Evolutionary conservation across 2,888 invertebrate species (phyloP).

Genomic region (Neoaliturus tenellus): DNA sequence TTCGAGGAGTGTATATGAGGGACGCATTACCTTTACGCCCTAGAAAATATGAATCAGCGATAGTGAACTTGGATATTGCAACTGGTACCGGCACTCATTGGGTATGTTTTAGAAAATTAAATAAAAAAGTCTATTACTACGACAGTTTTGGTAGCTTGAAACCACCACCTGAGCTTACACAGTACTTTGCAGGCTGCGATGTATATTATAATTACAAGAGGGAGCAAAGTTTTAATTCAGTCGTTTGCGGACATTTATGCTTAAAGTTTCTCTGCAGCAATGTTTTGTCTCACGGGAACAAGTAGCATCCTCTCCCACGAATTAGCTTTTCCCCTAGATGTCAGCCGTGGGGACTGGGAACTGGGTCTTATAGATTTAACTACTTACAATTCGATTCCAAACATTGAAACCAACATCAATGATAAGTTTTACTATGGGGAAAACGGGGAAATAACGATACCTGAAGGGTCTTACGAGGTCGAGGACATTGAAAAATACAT

Average conservation of each 20-base stretch:
- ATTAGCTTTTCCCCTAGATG: background rate
- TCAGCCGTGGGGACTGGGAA: background rate
- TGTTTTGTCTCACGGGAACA: slow-evolving; percentile 66
- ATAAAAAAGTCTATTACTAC: slow-evolving; percentile 69
- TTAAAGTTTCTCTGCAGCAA: slow-evolving; percentile 53
- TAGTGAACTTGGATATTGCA: slow-evolving; percentile 68
- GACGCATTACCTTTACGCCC: slow-evolving; percentile 69
- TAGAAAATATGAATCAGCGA: slow-evolving; percentile 66
- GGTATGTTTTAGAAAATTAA: slow-evolving; percentile 69
- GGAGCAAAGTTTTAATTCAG: slow-evolving; percentile 54
- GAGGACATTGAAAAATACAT: background rate
- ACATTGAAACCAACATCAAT: background rate
- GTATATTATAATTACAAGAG: slow-evolving; percentile 56
- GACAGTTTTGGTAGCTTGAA: slow-evolving; percentile 70
- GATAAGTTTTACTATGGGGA: background rate
- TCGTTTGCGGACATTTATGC: slow-evolving; percentile 59
- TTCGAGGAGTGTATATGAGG: slow-evolving; percentile 70
- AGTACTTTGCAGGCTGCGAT: slow-evolving; percentile 50
- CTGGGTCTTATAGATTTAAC: background rate
- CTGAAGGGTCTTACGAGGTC: background rate
- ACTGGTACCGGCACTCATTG: slow-evolving; percentile 69
- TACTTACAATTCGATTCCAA: background rate
- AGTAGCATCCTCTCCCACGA: background rate
- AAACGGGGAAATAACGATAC: background rate
- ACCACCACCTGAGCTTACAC: slow-evolving; percentile 63